Base-by-base conservation (phyloP, 2,113 vertebrate genomes). In the Cephalopholis sonnerati region DNA sequence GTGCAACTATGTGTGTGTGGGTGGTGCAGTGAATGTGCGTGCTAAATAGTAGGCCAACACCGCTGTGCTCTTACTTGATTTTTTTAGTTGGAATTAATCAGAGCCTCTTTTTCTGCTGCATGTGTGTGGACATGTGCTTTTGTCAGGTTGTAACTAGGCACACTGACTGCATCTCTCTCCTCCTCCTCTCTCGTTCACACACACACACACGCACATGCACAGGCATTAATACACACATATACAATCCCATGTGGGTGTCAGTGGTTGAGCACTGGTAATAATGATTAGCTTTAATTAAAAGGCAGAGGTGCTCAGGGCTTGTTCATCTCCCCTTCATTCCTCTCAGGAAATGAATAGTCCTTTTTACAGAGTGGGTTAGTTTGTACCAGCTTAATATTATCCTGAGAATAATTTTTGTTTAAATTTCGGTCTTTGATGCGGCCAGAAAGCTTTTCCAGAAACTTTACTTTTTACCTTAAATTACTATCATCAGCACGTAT, bases 281-380 rank as follows among this genome's bases (percentile, higher is more conserved):
- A 87, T 91, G 85, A 90, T 92, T 81, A 81, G 78, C 61, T 84
- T 82, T 89, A 88, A 91, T 92, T 91, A 87, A 87, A 85, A 90
- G 71, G 82, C 74, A 81, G 55, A 12, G n/a, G 12, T 65, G 32
- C 77, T 80, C 44, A 1, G 24, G 20, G 25, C 74, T 57, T 70
- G 55, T 66, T 79, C 16, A 36, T 82, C 55, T 74, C 44, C 4
- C 4, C 6, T 62, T 79, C 7, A 48, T 81, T 74, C 57, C 54
- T 77, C 27, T 57, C 16, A 63, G 70, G 79, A 89, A 85, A 84
- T 89, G 24, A 88, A 75, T 53, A 71, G 32, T 58, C 29, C 6
- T 51, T 87, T 83, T 82, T 76, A 24, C 44, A 63, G 61, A 57
- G 16, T 20, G n/a, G 2, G 36, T 82, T 89, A 65, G 81, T 82